A percentile compares a stretch with the other conserved stretches of the same genome.
phyloP scores from a whole-genome alignment of 2,113 vertebrate genomes.

The Anolis carolinensis region DNA sequence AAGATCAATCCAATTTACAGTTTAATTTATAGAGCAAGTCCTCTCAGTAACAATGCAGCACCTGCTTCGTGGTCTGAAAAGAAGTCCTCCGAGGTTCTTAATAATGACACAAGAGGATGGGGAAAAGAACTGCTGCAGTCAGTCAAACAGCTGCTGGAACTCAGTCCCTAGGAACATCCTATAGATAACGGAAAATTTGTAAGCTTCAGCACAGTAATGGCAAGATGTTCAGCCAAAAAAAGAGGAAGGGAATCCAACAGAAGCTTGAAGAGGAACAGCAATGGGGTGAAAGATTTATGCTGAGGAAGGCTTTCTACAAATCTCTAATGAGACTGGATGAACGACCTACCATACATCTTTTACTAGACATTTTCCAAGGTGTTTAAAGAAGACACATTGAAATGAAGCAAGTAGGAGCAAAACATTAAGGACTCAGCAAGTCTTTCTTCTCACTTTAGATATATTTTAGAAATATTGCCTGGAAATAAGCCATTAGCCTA shows the following conservation, averaged over 20 bases:
- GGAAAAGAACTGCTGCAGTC: conserved; percentile 58
- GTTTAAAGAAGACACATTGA: conserved; percentile 3
- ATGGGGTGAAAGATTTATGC: not conserved
- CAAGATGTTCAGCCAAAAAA: not conserved
- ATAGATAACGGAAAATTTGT: conserved; percentile 48
- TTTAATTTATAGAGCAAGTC: conserved; percentile 56
- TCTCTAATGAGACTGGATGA: not conserved
- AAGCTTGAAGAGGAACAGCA: not conserved
- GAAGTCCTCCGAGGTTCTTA: conserved; percentile 52
- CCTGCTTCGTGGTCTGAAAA: conserved; percentile 57
- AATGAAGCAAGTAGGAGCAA: conserved; percentile 12
- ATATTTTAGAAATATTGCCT: not conserved
- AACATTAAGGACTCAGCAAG: conserved; percentile 34
- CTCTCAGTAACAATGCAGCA: conserved; percentile 54
- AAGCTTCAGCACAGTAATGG: not conserved
- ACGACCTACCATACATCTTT: not conserved
- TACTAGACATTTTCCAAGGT: not conserved
- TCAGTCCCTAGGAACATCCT: conserved; percentile 63
- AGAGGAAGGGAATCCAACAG: not conserved
- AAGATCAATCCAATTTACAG: conserved; percentile 62
- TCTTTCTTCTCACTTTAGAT: conserved; percentile 33
- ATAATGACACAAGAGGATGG: conserved; percentile 64
- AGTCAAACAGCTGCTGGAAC: conserved; percentile 67
- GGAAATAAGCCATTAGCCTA: not conserved
- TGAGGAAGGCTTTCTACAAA: conserved; percentile 10